A percentile compares a stretch with the other conserved stretches of the same genome.
phyloP scores from a whole-genome alignment of 2,888 invertebrate genomes.

The Odontocerum albicorne region DNA sequence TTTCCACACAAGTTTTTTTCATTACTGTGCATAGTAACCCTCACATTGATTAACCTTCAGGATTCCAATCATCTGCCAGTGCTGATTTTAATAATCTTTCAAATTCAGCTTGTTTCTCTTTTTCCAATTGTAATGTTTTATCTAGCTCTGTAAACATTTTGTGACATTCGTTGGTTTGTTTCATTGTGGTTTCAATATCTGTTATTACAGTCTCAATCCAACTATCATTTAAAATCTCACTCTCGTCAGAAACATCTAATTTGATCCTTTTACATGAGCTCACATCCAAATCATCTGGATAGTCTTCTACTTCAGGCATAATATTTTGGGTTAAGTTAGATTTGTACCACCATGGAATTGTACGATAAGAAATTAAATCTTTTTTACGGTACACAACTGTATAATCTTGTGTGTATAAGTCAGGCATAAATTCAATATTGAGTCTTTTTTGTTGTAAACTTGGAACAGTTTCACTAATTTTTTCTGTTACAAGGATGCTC shows the following conservation, averaged over 20 bases:
- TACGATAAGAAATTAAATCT: constrained; percentile 55
- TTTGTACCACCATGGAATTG: constrained; percentile 62
- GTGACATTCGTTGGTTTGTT: constrained; percentile 42
- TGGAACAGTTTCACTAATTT: constrained; percentile 51
- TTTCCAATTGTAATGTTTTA: constrained; percentile 50
- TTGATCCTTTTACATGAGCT: constrained; percentile 16
- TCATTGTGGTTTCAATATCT: constrained; percentile 23
- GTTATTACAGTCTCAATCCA: constrained; percentile 25
- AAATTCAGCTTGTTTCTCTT: constrained; percentile 50
- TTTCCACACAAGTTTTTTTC: too few relatives aligned
- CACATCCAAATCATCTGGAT: constrained; percentile 42
- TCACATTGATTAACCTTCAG: constrained; percentile 6
- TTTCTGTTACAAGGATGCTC: constrained; percentile 58
- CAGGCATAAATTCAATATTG: background rate
- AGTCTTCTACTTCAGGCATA: constrained; percentile 44
- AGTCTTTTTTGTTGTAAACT: constrained; percentile 47
- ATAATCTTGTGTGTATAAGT: constrained; percentile 22
- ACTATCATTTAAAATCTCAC: constrained; percentile 26
- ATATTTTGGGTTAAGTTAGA: constrained; percentile 41
- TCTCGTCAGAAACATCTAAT: constrained; percentile 24
- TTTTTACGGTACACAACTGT: constrained; percentile 60
- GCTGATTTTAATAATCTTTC: constrained; percentile 54
- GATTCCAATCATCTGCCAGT: constrained; percentile 39
- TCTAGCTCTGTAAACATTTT: constrained; percentile 53
- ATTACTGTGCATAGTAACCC: too few relatives aligned